Percentiles rank a stretch among this genome's conserved stretches.
Conservation (phyloP, 2,113 vertebrate genomes). For the Tyto alba region DNA sequence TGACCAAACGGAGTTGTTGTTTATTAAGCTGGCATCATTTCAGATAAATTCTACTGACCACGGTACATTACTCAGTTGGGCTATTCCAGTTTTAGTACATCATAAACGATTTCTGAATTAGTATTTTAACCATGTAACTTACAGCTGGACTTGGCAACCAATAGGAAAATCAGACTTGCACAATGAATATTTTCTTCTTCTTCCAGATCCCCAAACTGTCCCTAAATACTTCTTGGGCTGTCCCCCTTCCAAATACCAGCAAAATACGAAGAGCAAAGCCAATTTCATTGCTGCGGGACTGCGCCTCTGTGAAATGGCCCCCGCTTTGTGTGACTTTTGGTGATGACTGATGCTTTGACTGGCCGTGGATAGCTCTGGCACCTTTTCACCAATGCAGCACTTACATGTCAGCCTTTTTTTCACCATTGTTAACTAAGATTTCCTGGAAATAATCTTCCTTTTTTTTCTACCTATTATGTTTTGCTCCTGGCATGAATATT, state of each 20-base stretch:
- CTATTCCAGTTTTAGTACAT: not conserved
- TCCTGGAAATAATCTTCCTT: not conserved
- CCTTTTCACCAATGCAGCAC: not conserved
- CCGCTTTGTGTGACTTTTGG: accelerated
- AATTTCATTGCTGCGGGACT: accelerated
- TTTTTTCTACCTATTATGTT: not conserved
- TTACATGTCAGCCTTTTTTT: not conserved
- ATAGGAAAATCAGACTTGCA: not conserved
- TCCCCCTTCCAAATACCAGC: not conserved
- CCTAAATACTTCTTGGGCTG: not conserved
- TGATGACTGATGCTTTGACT: not conserved
- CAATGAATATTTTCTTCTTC: not conserved
- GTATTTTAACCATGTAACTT: not conserved
- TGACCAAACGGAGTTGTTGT: not conserved
- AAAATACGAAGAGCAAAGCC: not conserved
- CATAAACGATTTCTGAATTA: not conserved
- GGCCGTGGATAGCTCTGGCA: not conserved
- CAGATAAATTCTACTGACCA: not conserved
- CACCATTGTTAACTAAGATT: not conserved
- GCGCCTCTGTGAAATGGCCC: accelerated
- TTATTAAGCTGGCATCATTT: not conserved
- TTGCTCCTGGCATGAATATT: not conserved
- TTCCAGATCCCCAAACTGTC: not conserved
- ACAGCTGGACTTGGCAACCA: not conserved
- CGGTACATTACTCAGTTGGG: not conserved